Percentiles rank a stretch among this genome's conserved stretches.
Conservation (phyloP, 1,140 invertebrate species). For the Papilio dardanus region DNA sequence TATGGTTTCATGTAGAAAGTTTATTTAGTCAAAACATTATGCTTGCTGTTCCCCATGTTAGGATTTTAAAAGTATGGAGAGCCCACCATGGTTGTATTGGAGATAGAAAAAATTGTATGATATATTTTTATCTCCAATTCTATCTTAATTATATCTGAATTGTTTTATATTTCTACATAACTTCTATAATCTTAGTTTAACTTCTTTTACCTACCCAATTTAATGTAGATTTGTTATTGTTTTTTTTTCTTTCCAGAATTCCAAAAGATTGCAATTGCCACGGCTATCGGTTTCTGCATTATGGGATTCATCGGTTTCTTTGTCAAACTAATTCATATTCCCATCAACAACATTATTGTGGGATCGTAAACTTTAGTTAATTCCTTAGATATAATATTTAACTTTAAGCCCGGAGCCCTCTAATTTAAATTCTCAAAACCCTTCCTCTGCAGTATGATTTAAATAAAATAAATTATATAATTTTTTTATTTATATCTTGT, state of each 20-base stretch:
- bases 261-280: slow-evolving; percentile 99
- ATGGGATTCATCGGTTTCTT: slow-evolving; percentile 99
- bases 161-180: no score
- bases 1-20: no score
- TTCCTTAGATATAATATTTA: slow-evolving; percentile 59
- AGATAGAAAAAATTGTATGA: no score
- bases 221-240: no score
- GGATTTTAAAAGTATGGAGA: no score
- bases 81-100: no score
- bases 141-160: no score
- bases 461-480: slow-evolving; percentile 73
- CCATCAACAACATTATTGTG: slow-evolving; percentile 99
- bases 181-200: no score
- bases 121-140: no score
- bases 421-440: slow-evolving; percentile 66
- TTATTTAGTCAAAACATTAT: no score
- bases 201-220: no score
- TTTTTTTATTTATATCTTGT: slow-evolving; percentile 45
- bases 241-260: slow-evolving; percentile 91
- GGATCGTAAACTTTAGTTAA: slow-evolving; percentile 82
- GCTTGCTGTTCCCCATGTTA: no score
- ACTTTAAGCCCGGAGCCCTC: slow-evolving; percentile 58
- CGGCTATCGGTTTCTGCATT: slow-evolving; percentile 99
- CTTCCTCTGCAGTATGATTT: slow-evolving; percentile 51
- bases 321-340: slow-evolving; percentile 99